A percentile compares a stretch with the other conserved stretches of the same genome.
Conservation (phyloP, 2,113 vertebrate genomes). For the Argyrosomus japonicus region DNA sequence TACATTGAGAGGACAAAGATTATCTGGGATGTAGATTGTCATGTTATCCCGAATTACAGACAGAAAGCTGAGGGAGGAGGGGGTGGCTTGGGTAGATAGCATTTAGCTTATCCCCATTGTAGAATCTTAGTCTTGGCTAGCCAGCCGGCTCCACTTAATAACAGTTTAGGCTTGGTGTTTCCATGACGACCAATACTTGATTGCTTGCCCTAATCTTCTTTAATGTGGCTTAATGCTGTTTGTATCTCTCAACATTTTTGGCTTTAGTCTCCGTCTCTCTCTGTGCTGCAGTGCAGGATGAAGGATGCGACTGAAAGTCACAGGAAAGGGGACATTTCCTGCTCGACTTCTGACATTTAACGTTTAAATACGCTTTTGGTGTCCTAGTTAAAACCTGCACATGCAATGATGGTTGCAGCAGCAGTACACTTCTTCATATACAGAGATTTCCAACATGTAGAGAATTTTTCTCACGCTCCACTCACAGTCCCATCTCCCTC, state of each 20-base stretch:
- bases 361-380: slow-evolving; percentile 19
- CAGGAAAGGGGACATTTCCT: slow-evolving; percentile 31
- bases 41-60: slow-evolving; percentile 77
- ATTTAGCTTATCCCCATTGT: slow-evolving; percentile 77
- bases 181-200: slow-evolving; percentile 81
- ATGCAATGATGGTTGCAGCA: too few species aligned
- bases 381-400: background rate
- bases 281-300: slow-evolving; percentile 1
- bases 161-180: slow-evolving; percentile 78
- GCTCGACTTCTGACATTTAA: slow-evolving; percentile 30
- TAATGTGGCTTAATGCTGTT: slow-evolving; percentile 84
- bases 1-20: slow-evolving; percentile 77
- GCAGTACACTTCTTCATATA: background rate
- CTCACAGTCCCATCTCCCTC: background rate
- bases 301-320: slow-evolving; percentile 10
- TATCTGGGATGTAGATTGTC: slow-evolving; percentile 75
- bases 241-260: slow-evolving; percentile 67
- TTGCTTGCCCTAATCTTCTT: slow-evolving; percentile 84
- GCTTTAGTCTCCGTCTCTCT: slow-evolving; percentile 25
- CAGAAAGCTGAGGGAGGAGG: slow-evolving; percentile 43
- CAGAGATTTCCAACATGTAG: background rate
- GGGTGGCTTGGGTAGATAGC: slow-evolving; percentile 51
- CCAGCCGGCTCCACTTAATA: slow-evolving; percentile 78
- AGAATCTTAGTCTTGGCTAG: slow-evolving; percentile 74
- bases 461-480: slow-evolving; percentile 18